Base-by-base conservation (phyloP, 1,140 invertebrate species). In the Zaprionus camerounensis region DNA sequence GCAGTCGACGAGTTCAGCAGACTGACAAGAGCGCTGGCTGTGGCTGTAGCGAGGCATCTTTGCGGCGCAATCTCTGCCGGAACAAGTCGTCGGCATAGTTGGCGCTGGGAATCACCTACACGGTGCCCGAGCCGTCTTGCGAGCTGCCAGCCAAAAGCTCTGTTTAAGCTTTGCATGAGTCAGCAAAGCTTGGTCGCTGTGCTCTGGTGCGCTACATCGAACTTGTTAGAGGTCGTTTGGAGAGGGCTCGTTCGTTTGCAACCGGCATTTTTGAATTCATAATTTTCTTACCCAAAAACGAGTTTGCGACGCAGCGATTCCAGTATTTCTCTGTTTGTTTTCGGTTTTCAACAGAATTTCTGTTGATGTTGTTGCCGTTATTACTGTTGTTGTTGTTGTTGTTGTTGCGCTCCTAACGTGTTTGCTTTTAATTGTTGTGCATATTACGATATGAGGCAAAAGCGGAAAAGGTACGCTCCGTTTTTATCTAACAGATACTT, bases 251-350 rank as follows among this genome's bases (percentile, higher is more conserved):
- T 78, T 88, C 77, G 81, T 70, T 67, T 71, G 66, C 76, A 81
- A 84, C 81, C 81, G 85, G 78, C 81, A 84, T 71, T 81, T 87
- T 76, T 79, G 81, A 90, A 88, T 84, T 74, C 61, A 38, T 61
- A 78, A 83, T 80, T 66, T 68, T 72, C 61, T 49, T 26, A 13
- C 13, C 49, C 36, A 34, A 28, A 87, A 87, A 87, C 84, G 66
- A 79, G 84, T 87, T 87, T 81, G 53, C 49, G 55, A 71, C 26
- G 64, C 58, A 13, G 53, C 61, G 34, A 62, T 58, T 73, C 31
- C 17, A 34, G 41, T 61, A 71, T 59, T 72, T 57, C 36, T 61
- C 58, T 68, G 38, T 58, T 31, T 68, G 31, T 65, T 80, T 80
- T 76, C 4, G 24, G 41, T 12, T 78, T 74, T 78, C 61, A 41